Evolutionary conservation across 2,797 vertebrate species (phyloP).

Genomic region (Poeciliopsis paucimaculata): DNA sequence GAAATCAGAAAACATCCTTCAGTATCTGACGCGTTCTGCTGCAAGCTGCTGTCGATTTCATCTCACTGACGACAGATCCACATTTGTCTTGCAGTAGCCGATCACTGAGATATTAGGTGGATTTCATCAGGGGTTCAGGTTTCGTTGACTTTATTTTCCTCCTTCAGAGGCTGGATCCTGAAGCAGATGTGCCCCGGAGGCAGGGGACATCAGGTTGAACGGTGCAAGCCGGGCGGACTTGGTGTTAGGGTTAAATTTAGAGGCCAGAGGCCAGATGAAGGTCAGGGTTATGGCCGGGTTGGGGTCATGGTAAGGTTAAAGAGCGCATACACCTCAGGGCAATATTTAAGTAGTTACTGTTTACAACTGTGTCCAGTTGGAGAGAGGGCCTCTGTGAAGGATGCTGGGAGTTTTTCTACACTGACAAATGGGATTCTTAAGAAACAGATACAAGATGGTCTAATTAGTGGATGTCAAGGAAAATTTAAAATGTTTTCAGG

Average conservation of each 20-base stretch:
- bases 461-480: not conserved
- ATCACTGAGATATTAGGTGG: constrained; percentile 66
- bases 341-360: constrained; percentile 60
- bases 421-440: not conserved
- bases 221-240: constrained; percentile 63
- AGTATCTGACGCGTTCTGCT: constrained; percentile 19
- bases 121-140: constrained; percentile 71
- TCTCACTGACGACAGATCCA: constrained; percentile 62
- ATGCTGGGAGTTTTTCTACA: constrained; percentile 2
- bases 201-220: constrained; percentile 63
- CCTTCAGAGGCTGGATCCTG: constrained; percentile 47
- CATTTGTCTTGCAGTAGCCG: constrained; percentile 73
- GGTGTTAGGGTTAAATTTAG: constrained; percentile 81
- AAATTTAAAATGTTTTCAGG: not conserved
- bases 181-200: constrained; percentile 79
- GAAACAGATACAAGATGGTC: not conserved
- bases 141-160: constrained; percentile 55
- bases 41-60: constrained; percentile 31
- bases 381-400: not conserved
- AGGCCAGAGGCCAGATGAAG: constrained; percentile 69
- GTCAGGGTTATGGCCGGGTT: constrained; percentile 80
- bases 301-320: constrained; percentile 70
- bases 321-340: constrained; percentile 62
- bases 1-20: constrained; percentile 22
- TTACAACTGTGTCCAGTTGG: constrained; percentile 54